Conservation (phyloP, 2,113 vertebrate genomes). For the Dipodomys spectabilis region DNA sequence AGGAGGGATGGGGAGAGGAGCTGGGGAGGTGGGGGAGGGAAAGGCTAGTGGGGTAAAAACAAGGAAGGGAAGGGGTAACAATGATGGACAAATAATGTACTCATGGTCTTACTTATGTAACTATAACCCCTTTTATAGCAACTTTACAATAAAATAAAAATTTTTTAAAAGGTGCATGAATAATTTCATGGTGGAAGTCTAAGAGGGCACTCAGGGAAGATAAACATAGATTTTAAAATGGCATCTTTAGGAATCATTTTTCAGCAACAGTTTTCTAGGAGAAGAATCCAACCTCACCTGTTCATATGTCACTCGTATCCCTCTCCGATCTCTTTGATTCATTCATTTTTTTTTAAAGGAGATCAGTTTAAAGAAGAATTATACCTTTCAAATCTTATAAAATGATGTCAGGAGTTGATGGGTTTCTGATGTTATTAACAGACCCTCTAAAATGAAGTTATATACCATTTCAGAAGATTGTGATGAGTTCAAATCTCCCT, state of each 20-base stretch:
- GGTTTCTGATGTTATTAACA: background rate
- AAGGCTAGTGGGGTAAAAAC: too few relatives aligned
- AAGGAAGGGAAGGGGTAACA: too few relatives aligned
- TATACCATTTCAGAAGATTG: constrained; percentile 17
- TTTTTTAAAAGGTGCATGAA: background rate
- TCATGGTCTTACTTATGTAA: too few relatives aligned
- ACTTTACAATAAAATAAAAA: too few relatives aligned
- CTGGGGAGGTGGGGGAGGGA: too few relatives aligned
- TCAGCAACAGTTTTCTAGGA: background rate
- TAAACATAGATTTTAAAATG: background rate
- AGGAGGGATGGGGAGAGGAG: too few relatives aligned
- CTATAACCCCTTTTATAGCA: too few relatives aligned
- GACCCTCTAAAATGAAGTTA: background rate
- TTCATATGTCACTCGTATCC: background rate
- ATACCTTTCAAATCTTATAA: background rate
- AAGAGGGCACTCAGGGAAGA: background rate
- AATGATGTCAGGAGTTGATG: background rate
- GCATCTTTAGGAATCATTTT: background rate
- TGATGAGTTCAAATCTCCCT: background rate
- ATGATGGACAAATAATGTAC: too few relatives aligned
- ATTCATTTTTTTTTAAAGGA: background rate
- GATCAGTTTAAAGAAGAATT: background rate
- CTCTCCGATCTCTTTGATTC: fast-evolving
- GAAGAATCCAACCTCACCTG: background rate
- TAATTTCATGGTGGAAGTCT: background rate